phyloP scores from a whole-genome alignment of 2,797 vertebrate genomes.

The Syncerus caffer region DNA sequence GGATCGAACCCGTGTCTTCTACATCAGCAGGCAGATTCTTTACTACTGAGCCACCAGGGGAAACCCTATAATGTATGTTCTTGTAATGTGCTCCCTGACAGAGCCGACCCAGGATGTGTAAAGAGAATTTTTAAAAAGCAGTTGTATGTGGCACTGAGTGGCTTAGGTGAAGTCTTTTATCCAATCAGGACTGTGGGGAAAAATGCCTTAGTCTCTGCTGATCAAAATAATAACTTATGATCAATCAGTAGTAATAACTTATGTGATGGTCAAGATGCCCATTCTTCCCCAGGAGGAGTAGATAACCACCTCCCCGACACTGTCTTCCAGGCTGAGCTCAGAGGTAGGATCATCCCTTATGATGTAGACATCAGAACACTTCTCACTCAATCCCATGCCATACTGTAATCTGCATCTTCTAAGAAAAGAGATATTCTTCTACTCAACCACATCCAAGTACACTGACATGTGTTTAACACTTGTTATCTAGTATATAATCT shows the following conservation, averaged over 20 bases:
- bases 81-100: conserved; percentile 12
- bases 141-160: conserved; percentile 13
- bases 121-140: conserved; percentile 18
- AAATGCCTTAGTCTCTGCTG: background rate
- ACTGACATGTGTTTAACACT: background rate
- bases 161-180: conserved; percentile 35
- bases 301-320: background rate
- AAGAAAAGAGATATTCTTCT: background rate
- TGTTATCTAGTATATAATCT: background rate
- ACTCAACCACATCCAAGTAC: background rate
- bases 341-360: background rate
- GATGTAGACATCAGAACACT: background rate
- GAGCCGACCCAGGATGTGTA: background rate
- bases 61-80: background rate
- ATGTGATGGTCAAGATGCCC: background rate
- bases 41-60: background rate
- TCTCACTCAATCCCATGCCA: background rate
- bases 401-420: background rate
- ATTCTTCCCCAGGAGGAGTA: background rate
- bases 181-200: background rate
- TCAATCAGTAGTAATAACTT: background rate
- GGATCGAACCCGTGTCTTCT: background rate
- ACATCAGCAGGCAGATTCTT: background rate
- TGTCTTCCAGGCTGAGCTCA: background rate
- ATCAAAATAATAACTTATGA: conserved; percentile 33